phyloP scores from a whole-genome alignment of 2,113 vertebrate genomes.

The Taurulus bubalis region DNA sequence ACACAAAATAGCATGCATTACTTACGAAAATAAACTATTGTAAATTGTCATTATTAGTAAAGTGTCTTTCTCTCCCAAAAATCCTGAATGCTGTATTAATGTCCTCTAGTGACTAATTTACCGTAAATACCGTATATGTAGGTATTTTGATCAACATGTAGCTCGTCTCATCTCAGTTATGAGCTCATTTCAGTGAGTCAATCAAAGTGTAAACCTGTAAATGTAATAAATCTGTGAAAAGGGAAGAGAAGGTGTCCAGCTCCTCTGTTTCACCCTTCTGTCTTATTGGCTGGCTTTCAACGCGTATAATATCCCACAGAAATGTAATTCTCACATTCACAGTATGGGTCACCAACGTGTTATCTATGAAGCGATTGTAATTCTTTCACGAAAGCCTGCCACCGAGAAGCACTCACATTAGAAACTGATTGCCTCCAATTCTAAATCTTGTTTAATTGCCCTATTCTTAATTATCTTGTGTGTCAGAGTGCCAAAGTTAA shows the following conservation, averaged over 20 bases:
- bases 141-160: background rate
- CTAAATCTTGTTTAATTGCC: slow-evolving; percentile 59
- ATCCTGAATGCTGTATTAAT: background rate
- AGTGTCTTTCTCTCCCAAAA: background rate
- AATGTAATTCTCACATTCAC: slow-evolving; percentile 11
- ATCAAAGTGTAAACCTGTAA: background rate
- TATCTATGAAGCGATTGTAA: slow-evolving; percentile 12
- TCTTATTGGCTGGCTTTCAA: background rate
- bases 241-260: background rate
- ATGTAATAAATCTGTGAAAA: background rate
- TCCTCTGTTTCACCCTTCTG: background rate
- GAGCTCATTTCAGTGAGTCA: background rate
- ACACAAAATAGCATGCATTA: background rate
- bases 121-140: background rate
- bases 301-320: background rate
- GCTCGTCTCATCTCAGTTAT: background rate
- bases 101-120: background rate
- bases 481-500: slow-evolving; percentile 50
- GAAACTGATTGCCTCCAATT: slow-evolving; percentile 26
- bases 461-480: slow-evolving; percentile 33
- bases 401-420: slow-evolving; percentile 32
- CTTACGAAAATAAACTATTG: background rate
- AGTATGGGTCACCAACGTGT: background rate
- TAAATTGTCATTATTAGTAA: background rate
- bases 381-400: slow-evolving; percentile 4